A percentile compares a stretch with the other conserved stretches of the same genome.
Conservation (phyloP, 2,113 vertebrate species). For the Mixornis gularis region DNA sequence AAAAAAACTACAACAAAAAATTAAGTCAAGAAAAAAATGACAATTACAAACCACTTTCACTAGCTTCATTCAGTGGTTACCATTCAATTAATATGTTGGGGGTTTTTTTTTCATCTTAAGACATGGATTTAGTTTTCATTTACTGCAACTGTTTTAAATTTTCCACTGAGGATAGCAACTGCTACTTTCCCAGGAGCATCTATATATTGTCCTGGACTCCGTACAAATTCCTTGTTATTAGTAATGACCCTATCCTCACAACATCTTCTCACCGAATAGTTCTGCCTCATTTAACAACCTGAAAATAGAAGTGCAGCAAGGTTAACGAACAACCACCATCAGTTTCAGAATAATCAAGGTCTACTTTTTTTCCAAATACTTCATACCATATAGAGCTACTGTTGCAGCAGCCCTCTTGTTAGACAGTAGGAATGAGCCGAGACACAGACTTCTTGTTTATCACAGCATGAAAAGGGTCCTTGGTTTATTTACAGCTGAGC, state of each 20-base stretch:
- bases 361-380: not conserved
- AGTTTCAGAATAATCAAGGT: not conserved
- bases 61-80: not conserved
- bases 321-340: not conserved
- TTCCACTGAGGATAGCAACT: not conserved
- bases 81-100: not conserved
- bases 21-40: not conserved
- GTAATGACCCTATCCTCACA: not conserved
- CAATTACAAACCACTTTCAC: not conserved
- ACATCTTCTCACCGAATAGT: not conserved
- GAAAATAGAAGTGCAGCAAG: not conserved
- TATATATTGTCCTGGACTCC: not conserved
- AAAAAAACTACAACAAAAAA: not conserved
- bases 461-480: not conserved
- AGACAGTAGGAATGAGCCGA: not conserved
- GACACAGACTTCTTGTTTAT: not conserved
- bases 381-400: not conserved
- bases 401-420: not conserved
- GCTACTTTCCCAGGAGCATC: not conserved
- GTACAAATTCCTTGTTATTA: not conserved
- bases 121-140: not conserved
- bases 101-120: not conserved
- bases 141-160: not conserved
- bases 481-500: not conserved
- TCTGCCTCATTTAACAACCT: not conserved